phyloP scores from a whole-genome alignment of 2,113 vertebrate genomes.

The Blennius ocellaris region DNA sequence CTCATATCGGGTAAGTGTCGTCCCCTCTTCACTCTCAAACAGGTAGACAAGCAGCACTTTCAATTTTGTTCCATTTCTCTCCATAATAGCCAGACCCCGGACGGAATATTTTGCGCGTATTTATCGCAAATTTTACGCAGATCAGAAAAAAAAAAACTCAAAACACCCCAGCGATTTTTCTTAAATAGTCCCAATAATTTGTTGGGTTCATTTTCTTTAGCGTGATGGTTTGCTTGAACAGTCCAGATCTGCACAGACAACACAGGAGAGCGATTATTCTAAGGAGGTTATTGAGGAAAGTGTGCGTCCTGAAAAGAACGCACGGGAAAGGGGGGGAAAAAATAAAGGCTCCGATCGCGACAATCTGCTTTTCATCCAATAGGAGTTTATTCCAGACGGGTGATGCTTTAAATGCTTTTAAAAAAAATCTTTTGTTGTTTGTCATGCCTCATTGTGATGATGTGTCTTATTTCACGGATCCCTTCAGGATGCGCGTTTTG shows the following conservation, averaged over 20 bases:
- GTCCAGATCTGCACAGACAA: slow-evolving; percentile 31
- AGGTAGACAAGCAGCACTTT: slow-evolving; percentile 27
- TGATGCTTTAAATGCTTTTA: too few species aligned
- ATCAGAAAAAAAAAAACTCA: too few species aligned
- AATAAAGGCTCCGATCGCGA: slow-evolving; percentile 19
- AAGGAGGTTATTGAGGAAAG: slow-evolving; percentile 39
- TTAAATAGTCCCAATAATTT: too few species aligned
- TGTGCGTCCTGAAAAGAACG: slow-evolving; percentile 44
- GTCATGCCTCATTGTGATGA: too few species aligned
- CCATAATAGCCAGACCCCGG: neutral
- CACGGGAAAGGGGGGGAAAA: neutral
- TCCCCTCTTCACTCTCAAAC: slow-evolving; percentile 9
- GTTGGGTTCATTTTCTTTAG: too few species aligned
- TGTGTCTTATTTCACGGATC: too few species aligned
- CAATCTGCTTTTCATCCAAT: slow-evolving; percentile 35
- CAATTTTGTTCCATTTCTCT: slow-evolving; percentile 8
- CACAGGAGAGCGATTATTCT: slow-evolving; percentile 20
- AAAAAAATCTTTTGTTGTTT: too few species aligned
- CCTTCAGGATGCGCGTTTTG: too few species aligned
- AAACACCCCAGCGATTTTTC: too few species aligned
- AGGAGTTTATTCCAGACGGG: neutral
- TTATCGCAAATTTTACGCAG: too few species aligned
- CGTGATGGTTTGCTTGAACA: too few species aligned
- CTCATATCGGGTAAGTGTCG: slow-evolving; percentile 67
- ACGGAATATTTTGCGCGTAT: neutral